These are phyloP conservation scores for Hesperia comma DNA, from an alignment of 2,888 invertebrate species.

Conservation along the genomic window DNA sequence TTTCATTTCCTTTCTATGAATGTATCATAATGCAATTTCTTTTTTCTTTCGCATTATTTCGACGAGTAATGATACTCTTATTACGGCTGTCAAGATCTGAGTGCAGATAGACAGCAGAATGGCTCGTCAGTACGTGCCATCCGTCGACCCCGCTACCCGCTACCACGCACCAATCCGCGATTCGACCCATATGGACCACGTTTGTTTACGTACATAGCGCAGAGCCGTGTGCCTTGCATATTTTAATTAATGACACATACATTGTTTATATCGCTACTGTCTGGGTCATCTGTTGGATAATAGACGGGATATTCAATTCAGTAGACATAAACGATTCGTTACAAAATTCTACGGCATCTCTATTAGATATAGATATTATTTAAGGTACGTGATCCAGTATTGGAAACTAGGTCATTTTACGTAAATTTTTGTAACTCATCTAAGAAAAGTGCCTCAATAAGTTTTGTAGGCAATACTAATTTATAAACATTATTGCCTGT, in stretches of 20 bases:
- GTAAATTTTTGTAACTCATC: too few relatives aligned
- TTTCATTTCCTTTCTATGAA: too few relatives aligned
- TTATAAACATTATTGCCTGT: too few relatives aligned
- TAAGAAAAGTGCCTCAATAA: too few relatives aligned
- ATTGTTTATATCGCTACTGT: constrained; percentile 9
- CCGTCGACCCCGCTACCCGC: constrained; percentile 45
- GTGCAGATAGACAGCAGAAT: constrained; percentile 69
- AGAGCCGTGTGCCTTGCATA: constrained; percentile 1
- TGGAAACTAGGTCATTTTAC: too few relatives aligned
- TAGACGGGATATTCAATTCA: constrained; percentile 3
- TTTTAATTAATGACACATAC: constrained; percentile 15
- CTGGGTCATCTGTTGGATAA: constrained; percentile 10
- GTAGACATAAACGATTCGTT: constrained; percentile 12
- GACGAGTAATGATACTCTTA: constrained; percentile 1
- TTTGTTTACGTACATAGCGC: constrained; percentile 17
- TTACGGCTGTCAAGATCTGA: constrained; percentile 63
- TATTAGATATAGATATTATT: too few relatives aligned
- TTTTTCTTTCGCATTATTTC: not conserved
- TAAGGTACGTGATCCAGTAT: too few relatives aligned
- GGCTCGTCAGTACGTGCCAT: constrained; percentile 65
- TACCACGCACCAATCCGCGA: not conserved
- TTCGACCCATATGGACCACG: constrained; percentile 5
- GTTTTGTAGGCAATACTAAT: too few relatives aligned
- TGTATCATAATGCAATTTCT: not conserved
- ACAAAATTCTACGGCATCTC: not conserved